Percentiles rank a stretch among this genome's conserved stretches.
These are phyloP conservation scores for Dolichotis patagonum DNA, from an alignment of 2,113 vertebrate genomes.

Conservation along the genomic window DNA sequence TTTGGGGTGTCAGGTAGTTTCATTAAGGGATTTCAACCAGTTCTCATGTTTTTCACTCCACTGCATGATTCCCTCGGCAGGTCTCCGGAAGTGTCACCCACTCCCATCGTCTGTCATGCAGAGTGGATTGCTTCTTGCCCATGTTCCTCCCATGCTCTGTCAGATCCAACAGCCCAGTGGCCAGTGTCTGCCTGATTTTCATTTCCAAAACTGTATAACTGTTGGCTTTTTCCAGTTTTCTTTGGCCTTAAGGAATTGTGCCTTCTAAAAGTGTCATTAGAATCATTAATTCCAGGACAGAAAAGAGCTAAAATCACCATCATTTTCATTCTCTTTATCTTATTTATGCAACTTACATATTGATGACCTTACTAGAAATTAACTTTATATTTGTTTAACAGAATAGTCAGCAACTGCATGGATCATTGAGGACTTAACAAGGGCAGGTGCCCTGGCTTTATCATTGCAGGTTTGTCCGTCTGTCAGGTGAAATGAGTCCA, in stretches of 20 bases:
- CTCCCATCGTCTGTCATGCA: neutral
- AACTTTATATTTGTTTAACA: neutral
- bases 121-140: neutral
- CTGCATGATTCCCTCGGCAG: rapidly evolving
- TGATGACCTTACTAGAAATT: neutral
- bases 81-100: too few relatives aligned
- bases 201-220: neutral
- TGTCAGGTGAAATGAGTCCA: neutral
- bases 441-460: neutral
- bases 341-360: neutral
- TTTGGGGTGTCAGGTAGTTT: neutral
- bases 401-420: neutral
- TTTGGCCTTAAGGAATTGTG: neutral
- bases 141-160: neutral
- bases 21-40: neutral
- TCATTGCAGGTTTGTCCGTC: too few relatives aligned
- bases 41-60: neutral
- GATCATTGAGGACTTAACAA: neutral
- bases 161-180: neutral
- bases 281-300: neutral
- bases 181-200: neutral
- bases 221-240: neutral
- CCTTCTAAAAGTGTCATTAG: neutral
- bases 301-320: neutral
- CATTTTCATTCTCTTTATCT: neutral